phyloP scores from a whole-genome alignment of 2,113 vertebrate species.

The Tringa solitaria region DNA sequence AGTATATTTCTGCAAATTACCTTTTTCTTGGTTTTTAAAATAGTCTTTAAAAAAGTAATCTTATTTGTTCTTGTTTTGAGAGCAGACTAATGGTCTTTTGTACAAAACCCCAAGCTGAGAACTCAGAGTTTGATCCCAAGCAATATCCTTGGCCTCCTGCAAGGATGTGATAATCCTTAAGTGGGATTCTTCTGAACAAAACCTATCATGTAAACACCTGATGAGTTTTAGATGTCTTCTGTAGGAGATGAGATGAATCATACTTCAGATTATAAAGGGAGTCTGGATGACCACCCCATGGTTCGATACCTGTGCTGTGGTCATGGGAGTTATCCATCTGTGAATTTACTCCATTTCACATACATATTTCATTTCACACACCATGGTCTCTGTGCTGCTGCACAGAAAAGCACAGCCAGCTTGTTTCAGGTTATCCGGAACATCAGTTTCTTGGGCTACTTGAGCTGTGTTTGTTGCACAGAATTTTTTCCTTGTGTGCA shows the following conservation, averaged over 20 bases:
- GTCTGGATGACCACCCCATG: background rate
- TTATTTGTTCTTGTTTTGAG: background rate
- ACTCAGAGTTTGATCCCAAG: background rate
- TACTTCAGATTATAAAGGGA: background rate
- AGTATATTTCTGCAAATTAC: background rate
- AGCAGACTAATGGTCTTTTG: background rate
- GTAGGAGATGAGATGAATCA: background rate
- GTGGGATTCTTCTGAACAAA: background rate
- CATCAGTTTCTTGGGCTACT: conserved; percentile 13
- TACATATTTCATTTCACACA: conserved; percentile 44
- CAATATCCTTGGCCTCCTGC: background rate
- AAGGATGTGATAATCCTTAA: background rate
- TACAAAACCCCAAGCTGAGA: background rate
- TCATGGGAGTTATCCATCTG: background rate
- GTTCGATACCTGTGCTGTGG: background rate
- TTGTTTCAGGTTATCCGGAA: conserved; percentile 9
- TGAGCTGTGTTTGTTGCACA: background rate
- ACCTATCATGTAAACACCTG: background rate
- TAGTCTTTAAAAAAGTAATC: fast-evolving
- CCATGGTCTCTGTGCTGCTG: background rate
- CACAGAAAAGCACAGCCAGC: background rate
- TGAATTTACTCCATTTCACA: background rate
- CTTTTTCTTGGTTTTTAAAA: background rate
- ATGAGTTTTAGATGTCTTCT: background rate
- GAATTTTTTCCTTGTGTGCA: background rate